Percentiles rank a stretch among this genome's conserved stretches.
phyloP scores from a whole-genome alignment of 2,797 vertebrate species.

The Cirrhinus molitorella region DNA sequence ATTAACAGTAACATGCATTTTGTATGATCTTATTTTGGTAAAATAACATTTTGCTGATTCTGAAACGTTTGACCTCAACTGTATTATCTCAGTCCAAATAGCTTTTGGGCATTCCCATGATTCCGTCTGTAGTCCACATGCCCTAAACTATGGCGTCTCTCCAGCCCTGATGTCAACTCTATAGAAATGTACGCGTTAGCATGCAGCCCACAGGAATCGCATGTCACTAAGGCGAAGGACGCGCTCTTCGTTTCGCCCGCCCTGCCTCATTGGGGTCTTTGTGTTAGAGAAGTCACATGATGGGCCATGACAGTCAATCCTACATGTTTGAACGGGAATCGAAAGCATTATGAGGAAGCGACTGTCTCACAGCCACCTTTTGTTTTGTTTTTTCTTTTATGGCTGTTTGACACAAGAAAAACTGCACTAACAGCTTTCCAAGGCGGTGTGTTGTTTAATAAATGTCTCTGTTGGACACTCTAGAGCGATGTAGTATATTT shows the following conservation, averaged over 20 bases:
- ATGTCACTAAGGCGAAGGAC: background rate
- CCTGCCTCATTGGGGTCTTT: constrained; percentile 1
- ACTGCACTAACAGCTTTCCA: constrained; percentile 61
- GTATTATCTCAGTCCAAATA: background rate
- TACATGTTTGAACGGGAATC: constrained; percentile 54
- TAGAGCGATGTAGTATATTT: constrained; percentile 10
- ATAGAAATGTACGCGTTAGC: background rate
- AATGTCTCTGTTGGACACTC: constrained; percentile 30
- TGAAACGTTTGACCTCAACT: too few species aligned
- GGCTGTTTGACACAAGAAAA: constrained; percentile 49
- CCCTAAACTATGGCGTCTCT: background rate
- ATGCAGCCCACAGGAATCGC: background rate
- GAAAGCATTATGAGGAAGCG: constrained; percentile 56
- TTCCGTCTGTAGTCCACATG: background rate
- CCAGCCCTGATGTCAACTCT: constrained; percentile 2
- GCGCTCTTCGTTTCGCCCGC: background rate
- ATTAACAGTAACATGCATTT: too few species aligned
- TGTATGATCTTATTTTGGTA: too few species aligned
- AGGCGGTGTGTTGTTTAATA: constrained; percentile 25
- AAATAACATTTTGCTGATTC: too few species aligned
- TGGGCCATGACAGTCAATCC: constrained; percentile 9
- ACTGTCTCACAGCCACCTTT: constrained; percentile 34
- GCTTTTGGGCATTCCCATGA: background rate
- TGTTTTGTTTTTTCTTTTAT: constrained; percentile 37
- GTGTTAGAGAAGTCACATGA: constrained; percentile 35